These are phyloP conservation scores for Cephus pulcher DNA, from an alignment of 2,888 invertebrate genomes.

Conservation along the genomic window DNA sequence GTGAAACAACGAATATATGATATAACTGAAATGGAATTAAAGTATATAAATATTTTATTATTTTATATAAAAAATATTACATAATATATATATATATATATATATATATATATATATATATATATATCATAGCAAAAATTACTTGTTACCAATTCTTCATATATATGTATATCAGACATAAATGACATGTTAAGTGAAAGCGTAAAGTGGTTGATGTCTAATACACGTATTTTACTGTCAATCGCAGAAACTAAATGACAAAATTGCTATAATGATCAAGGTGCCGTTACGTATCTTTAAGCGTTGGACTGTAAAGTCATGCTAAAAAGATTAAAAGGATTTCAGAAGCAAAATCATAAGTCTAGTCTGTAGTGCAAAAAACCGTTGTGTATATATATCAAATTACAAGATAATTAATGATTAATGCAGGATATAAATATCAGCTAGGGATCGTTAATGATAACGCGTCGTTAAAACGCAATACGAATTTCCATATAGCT, in stretches of 20 bases:
- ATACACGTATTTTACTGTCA: not conserved
- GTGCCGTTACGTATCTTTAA: not conserved
- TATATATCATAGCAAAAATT: not conserved
- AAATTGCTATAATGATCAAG: not conserved
- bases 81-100: not conserved
- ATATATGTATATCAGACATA: not conserved
- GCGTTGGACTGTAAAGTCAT: not conserved
- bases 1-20: not conserved
- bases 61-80: too few relatives aligned
- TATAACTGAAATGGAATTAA: not conserved
- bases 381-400: too few relatives aligned
- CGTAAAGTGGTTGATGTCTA: not conserved
- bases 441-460: not conserved
- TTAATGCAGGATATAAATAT: not conserved
- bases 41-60: not conserved
- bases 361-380: too few relatives aligned
- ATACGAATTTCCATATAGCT: not conserved
- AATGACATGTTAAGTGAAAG: not conserved
- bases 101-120: not conserved
- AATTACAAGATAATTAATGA: not conserved
- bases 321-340: not conserved
- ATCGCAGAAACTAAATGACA: not conserved
- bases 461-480: not conserved
- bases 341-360: not conserved
- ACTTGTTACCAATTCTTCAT: constrained; percentile 1